These are phyloP conservation scores for Sinocyclocheilus grahami DNA, from an alignment of 2,113 vertebrate genomes.

Conservation along the genomic window DNA sequence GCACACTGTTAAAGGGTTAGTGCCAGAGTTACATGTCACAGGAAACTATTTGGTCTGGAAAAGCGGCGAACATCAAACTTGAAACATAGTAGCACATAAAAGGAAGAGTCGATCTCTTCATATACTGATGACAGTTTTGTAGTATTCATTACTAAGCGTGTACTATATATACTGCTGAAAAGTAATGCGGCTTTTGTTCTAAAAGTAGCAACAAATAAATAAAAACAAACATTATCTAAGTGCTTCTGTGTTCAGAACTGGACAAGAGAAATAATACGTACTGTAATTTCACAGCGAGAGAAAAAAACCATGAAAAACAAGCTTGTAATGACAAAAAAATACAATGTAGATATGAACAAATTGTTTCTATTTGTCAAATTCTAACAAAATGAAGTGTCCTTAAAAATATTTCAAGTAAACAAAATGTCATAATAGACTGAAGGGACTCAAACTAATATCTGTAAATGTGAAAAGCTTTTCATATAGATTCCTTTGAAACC, in stretches of 20 bases:
- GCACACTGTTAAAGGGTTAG: conserved; percentile 26
- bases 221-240: conserved; percentile 41
- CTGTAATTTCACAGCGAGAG: conserved; percentile 4
- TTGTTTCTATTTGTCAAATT: conserved; percentile 16
- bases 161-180: background rate
- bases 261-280: background rate
- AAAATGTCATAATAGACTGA: conserved; percentile 40
- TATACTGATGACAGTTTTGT: background rate
- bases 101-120: conserved; percentile 8
- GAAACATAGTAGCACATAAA: background rate
- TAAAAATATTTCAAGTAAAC: conserved; percentile 61
- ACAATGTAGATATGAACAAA: conserved; percentile 19
- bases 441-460: conserved; percentile 44
- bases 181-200: conserved; percentile 4
- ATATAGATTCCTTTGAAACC: conserved; percentile 24
- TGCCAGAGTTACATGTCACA: conserved; percentile 27
- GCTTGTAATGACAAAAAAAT: conserved; percentile 6
- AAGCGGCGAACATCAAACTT: conserved; percentile 4
- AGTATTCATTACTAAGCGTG: background rate
- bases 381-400: conserved; percentile 51
- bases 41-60: conserved; percentile 44
- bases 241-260: conserved; percentile 46
- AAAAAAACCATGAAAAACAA: background rate
- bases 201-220: conserved; percentile 30
- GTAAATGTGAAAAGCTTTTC: conserved; percentile 8